These are phyloP conservation scores for Paradisaea rubra DNA, from an alignment of 2,113 vertebrate species.

Conservation along the genomic window DNA sequence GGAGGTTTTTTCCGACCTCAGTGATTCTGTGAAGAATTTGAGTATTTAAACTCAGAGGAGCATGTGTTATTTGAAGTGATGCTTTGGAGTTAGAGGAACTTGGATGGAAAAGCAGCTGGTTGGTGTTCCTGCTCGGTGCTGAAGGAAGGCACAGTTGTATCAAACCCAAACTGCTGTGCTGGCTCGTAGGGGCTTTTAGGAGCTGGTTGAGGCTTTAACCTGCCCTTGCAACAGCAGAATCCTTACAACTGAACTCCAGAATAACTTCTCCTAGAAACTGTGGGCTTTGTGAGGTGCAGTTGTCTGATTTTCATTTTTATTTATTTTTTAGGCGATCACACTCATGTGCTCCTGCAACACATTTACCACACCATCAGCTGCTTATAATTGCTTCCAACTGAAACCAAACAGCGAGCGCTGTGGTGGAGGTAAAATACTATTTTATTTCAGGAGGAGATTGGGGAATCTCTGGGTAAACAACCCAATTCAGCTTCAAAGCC, in stretches of 20 bases:
- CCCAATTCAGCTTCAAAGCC: slow-evolving; percentile 41
- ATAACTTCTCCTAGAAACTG: neutral
- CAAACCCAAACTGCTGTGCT: neutral
- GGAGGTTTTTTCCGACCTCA: neutral
- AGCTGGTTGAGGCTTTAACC: neutral
- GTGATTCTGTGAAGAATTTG: neutral
- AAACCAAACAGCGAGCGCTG: neutral
- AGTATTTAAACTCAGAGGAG: neutral
- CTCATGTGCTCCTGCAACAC: neutral
- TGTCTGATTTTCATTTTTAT: neutral
- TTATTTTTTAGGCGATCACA: neutral
- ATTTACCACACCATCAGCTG: neutral
- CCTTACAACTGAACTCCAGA: neutral
- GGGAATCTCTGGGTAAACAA: slow-evolving; percentile 36
- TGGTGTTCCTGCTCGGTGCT: neutral
- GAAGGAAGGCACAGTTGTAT: neutral
- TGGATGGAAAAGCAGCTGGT: neutral
- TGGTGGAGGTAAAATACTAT: neutral
- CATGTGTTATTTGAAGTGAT: fast-evolving
- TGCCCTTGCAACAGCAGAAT: neutral
- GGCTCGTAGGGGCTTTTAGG: neutral
- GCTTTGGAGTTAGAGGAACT: neutral
- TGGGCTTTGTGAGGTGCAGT: neutral
- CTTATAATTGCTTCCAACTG: slow-evolving; percentile 4
- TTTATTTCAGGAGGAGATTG: slow-evolving; percentile 24